Conservation (phyloP, 2,113 vertebrate genomes). For the Crotalus viridis region DNA sequence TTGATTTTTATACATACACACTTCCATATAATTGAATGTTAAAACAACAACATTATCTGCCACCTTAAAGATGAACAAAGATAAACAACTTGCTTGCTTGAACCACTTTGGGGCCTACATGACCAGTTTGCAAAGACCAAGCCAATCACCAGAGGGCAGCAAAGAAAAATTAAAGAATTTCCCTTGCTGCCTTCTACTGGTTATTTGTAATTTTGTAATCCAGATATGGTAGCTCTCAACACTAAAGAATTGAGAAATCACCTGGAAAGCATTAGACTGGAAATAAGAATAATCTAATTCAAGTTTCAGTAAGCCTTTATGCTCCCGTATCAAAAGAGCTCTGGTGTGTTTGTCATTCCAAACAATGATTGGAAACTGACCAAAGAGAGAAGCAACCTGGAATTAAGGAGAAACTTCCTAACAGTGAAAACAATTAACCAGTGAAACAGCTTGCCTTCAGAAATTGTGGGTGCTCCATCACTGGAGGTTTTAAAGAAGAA, state of each 20-base stretch:
- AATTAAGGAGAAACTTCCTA: too few species aligned
- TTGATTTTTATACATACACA: neutral
- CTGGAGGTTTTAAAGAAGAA: too few species aligned
- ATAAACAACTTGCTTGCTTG: too few species aligned
- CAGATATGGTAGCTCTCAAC: neutral
- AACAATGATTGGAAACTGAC: too few species aligned
- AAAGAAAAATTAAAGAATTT: neutral
- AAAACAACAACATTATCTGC: neutral
- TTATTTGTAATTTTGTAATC: neutral
- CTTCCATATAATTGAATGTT: neutral
- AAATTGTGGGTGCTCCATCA: too few species aligned
- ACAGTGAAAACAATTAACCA: too few species aligned
- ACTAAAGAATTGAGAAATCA: neutral
- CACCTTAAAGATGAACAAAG: neutral
- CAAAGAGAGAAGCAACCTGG: too few species aligned
- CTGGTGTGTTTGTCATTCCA: neutral
- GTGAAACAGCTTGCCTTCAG: too few species aligned
- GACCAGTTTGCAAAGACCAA: neutral
- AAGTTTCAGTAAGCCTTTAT: neutral
- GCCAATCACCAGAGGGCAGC: neutral
- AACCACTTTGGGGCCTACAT: neutral
- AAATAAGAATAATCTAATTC: neutral
- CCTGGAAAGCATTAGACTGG: neutral
- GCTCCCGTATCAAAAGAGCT: neutral
- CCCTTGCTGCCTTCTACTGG: neutral